Base-by-base conservation (phyloP, 2,888 invertebrate genomes). In the Brachyopa scutellaris region DNA sequence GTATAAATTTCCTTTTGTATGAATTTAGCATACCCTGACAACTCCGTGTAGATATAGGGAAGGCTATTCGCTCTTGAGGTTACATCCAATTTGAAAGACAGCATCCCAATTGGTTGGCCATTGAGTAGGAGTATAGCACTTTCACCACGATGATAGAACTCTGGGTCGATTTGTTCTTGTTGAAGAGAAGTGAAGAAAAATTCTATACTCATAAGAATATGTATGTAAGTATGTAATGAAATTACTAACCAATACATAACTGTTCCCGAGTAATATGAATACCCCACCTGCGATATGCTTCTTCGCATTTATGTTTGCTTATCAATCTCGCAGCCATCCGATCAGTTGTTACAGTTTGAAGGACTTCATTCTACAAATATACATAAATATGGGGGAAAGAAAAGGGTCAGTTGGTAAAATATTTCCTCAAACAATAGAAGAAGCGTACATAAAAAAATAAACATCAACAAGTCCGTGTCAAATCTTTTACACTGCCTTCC, bases 11-110 rank as follows among this genome's bases (percentile, higher is more conserved):
- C 31, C 9, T 8, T 55, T 29, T 36, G 55, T 13, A 73, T 64
- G 21, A 73, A 73, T 7, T 53, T 38, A 0, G 19, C 11, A 13
- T 73, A 73, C n/a, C 21, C 2, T 21, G 64, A 55, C 4, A 73
- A 15, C 0, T 73, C 62, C 17, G 64, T 64, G 13, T 29, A 64
- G 13, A 73, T 47, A 11, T 51, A 62, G 0, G 73, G 64, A 26
- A 64, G 53, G 13, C 45, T 47, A n/a, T 38, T 38, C 15, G 23
- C 6, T 21, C 17, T 19, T 6, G 42, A 38, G 2, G 26, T 29
- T 2, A 73, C 55, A 13, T 73, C 73, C 1, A 73, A 62, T 26
- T 73, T 53, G 11, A 53, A 73, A 0, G 73, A 73, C 3, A 55
- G 26, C 1, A 73, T 19, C 38, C 38, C 73, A 9, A 73, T 47